Conservation (phyloP, 2,888 invertebrate species). For the Tetranychus truncatus region DNA sequence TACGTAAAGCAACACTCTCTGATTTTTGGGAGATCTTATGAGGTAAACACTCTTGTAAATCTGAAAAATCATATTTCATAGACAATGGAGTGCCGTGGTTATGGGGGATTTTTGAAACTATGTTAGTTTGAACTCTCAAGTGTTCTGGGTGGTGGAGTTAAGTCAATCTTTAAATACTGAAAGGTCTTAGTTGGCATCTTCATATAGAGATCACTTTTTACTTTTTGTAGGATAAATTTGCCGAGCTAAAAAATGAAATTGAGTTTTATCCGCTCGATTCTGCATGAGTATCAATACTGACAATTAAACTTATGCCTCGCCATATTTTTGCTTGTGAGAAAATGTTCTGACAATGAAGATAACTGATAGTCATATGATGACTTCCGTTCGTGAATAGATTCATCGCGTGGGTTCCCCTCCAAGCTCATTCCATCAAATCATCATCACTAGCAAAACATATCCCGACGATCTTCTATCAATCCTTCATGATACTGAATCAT, state of each 20-base stretch:
- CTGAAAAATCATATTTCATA: constrained; percentile 5
- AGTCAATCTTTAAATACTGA: constrained; percentile 18
- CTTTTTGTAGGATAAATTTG: constrained; percentile 14
- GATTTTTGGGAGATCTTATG: neutral
- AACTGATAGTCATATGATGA: constrained; percentile 19
- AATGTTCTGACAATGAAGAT: constrained; percentile 19
- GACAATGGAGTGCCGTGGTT: neutral
- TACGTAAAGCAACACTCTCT: neutral
- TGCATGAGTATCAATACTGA: constrained; percentile 9
- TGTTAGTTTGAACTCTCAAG: neutral
- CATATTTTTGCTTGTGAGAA: constrained; percentile 18
- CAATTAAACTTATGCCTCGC: constrained; percentile 14
- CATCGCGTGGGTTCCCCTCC: neutral
- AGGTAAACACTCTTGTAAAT: neutral
- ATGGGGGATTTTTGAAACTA: neutral
- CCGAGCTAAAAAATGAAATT: neutral
- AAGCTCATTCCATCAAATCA: constrained; percentile 17
- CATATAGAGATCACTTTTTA: constrained; percentile 11
- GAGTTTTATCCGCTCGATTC: neutral
- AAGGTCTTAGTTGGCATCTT: constrained; percentile 17
- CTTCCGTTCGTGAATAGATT: constrained; percentile 20
- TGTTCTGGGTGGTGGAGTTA: neutral
- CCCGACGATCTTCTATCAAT: neutral
- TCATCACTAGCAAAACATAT: constrained; percentile 9
- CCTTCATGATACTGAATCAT: neutral